These are phyloP conservation scores for Paramormyrops kingsleyae DNA, from an alignment of 2,113 vertebrate species.

Conservation along the genomic window DNA sequence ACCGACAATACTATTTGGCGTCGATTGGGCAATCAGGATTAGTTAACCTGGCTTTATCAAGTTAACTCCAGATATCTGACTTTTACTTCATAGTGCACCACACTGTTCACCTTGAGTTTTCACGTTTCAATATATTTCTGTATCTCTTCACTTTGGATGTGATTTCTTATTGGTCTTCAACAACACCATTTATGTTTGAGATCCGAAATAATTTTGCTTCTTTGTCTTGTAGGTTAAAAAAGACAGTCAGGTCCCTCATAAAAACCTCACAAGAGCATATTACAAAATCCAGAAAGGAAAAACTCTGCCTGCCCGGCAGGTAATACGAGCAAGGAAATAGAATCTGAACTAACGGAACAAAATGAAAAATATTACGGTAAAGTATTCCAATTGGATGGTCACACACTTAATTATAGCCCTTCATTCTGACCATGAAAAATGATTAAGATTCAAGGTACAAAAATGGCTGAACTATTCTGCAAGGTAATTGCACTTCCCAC, in stretches of 20 bases:
- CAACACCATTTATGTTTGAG: background rate
- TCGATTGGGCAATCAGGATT: background rate
- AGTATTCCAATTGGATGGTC: background rate
- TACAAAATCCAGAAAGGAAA: background rate
- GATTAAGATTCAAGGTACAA: conserved; percentile 12
- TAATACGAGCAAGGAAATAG: background rate
- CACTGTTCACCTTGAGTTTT: background rate
- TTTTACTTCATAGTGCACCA: background rate
- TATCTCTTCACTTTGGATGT: background rate
- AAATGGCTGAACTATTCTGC: conserved; percentile 6
- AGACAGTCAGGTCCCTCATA: background rate
- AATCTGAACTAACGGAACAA: background rate
- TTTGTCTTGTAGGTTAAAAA: background rate
- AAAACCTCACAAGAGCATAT: background rate
- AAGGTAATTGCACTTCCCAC: conserved; percentile 3
- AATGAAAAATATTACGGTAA: conserved; percentile 2
- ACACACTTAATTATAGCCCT: conserved; percentile 6
- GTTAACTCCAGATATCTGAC: background rate
- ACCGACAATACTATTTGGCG: background rate
- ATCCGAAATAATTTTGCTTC: background rate
- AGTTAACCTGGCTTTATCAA: background rate
- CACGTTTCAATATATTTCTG: background rate
- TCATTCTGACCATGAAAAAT: background rate
- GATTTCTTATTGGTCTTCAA: background rate
- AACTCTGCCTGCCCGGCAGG: background rate